Evolutionary conservation across 2,113 vertebrate species (phyloP).

Genomic region (Mirza zaza): DNA sequence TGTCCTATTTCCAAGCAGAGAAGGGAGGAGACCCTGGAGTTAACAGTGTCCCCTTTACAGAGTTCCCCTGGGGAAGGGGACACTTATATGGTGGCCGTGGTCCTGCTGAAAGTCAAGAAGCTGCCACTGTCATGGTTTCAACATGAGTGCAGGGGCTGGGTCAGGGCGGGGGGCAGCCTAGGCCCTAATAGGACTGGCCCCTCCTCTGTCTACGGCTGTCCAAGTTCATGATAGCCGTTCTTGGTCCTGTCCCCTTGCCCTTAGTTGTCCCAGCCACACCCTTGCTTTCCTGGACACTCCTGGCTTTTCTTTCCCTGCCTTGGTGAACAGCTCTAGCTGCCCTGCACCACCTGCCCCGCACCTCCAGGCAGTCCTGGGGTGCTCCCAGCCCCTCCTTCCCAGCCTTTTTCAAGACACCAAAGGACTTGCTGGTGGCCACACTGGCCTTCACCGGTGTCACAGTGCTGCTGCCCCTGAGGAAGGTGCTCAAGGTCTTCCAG

Average conservation of each 20-base stretch:
- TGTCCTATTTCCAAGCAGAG: background rate
- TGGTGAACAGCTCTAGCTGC: too few relatives aligned
- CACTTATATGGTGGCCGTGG: background rate
- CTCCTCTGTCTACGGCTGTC: background rate
- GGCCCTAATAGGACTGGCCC: background rate
- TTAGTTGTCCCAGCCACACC: background rate
- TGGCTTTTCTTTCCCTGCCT: background rate
- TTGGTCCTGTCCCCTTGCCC: background rate
- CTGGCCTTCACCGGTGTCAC: background rate
- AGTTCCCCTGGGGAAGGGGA: background rate
- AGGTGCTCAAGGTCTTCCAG: background rate
- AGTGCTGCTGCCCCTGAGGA: background rate
- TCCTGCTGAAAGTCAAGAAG: background rate
- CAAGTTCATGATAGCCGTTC: background rate
- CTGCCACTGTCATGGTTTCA: background rate
- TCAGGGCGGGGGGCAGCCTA: background rate
- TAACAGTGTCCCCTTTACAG: background rate
- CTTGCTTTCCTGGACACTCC: background rate
- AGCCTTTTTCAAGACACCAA: background rate
- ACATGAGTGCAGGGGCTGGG: background rate
- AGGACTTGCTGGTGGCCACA: background rate
- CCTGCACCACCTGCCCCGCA: rapidly evolving
- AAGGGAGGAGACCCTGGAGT: background rate
- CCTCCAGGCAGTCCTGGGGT: background rate
- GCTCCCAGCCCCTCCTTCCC: background rate